Base-by-base conservation (phyloP, 1,140 invertebrate species). In the Ips typographus region DNA sequence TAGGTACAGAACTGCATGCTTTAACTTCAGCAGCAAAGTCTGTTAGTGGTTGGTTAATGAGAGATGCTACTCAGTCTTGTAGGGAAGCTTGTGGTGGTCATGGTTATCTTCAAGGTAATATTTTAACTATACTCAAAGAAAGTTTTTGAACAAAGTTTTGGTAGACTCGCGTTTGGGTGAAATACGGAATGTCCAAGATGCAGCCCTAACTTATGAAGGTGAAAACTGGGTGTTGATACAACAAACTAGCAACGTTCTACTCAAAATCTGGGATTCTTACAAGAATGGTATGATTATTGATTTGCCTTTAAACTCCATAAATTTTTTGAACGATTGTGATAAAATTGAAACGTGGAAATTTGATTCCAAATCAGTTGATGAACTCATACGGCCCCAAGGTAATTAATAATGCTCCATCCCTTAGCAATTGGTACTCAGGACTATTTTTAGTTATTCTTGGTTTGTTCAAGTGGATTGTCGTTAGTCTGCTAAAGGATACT, bases 141-240 rank as follows among this genome's bases (percentile, higher is more conserved):
- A 8, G 22, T 49, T 49, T 22, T 22, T 22, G 22, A 22, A 22
- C 22, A 22, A 22, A 22, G 22, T 22, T 22, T 22, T 70, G 72
- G 56, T 47, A 86, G 91, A 88, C 8, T 84, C 91, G 67, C 85
- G 93, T 72, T 81, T 97, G 47, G 91, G 92, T 22, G 88, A 91
- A 67, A 80, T 97, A 55, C 86, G 93, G 65, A 89, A 90, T 81
- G 91, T 95, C 80, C 90, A 96, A 81, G 96, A 98, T 83, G 91
- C 94, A 0, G 94, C 93, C 72, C 91, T 91, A 72, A 98, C 95
- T 1, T 98, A 97, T 76, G 95, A 98, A 83, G 96, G 96, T 2
- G 95, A 98, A 80, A 97, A 96, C 82, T 96, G 96, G 82, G 94
- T 98, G 44, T 83, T 98, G 3, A 86, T 94, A 6, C 95, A 98